Base-by-base conservation (phyloP, 2,113 vertebrate species). In the Anseranas semipalmata region DNA sequence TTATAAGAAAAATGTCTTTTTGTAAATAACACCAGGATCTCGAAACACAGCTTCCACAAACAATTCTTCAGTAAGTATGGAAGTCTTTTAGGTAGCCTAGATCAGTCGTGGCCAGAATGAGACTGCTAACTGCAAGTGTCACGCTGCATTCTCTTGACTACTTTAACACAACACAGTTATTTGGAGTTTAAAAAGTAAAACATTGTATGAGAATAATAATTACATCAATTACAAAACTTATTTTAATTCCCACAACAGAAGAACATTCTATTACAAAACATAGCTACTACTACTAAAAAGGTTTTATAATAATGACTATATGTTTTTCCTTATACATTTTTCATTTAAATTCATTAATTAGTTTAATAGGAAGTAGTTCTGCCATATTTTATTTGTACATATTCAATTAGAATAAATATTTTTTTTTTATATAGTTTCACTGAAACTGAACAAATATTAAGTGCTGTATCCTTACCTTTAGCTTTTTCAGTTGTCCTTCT, bases 401-500 rank as follows among this genome's bases (percentile, higher is more conserved):
- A 59, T 89, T 24, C 3, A 71, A 77, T 55, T 4, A 73, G 74
- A 85, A 62, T 27, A 50, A 62, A 11, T 24, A 67, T 19, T 65
- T 7, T 39, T 76, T 85, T 46, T 10, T 76, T 68, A 14, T 63
- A 20, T 16, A 15, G 12, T 58, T 63, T 33, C 14, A 21, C 39
- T 17, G 46, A 80, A 72, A 43, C 15, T 41, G 62, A 76, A 72
- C 7, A 73, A 68, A 72, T 59, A 37, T 43, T 35, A 58, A 39
- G 9, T 25, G 6, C 50, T 76, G 43, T 85, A 15, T 28, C 27
- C 60, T 86, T 97, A 99, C 99, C 98, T 99, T 99, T 60, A 99
- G 98, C 95, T 98, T 99, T 92, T 98, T 99, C 95, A 99, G 83
- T 81, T 99, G 99, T 59, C 98, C 98, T 43, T 99, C 99, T 55